Percentiles rank a stretch among this genome's conserved stretches.
phyloP scores from a whole-genome alignment of 2,113 vertebrate genomes.

The Malurus melanocephalus region DNA sequence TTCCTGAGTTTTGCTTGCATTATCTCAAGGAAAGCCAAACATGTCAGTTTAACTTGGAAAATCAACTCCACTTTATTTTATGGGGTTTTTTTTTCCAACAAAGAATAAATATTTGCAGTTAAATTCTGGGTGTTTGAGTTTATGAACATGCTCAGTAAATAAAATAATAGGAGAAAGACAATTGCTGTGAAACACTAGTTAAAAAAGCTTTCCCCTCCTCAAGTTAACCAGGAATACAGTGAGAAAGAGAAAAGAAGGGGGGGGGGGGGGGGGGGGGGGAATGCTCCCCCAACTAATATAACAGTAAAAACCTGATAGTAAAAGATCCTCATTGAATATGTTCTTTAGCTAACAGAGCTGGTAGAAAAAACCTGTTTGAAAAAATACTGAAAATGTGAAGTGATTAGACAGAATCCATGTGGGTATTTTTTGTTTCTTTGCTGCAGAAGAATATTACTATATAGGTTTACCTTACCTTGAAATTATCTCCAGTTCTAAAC shows the following conservation, averaged over 20 bases:
- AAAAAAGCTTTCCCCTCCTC: rapidly evolving
- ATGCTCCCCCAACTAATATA: background rate
- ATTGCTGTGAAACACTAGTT: background rate
- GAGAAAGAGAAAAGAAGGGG: background rate
- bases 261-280: background rate
- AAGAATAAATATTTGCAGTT: background rate
- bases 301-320: background rate
- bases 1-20: background rate
- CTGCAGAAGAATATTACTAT: background rate
- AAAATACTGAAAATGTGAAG: background rate
- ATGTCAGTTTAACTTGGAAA: background rate
- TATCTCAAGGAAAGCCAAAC: background rate
- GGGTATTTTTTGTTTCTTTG: background rate
- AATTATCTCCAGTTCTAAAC: background rate
- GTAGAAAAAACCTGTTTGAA: background rate
- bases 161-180: background rate
- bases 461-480: background rate
- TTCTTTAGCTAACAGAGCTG: background rate
- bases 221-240: background rate
- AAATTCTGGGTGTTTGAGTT: background rate
- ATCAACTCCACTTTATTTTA: background rate
- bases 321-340: background rate
- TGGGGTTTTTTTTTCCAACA: background rate
- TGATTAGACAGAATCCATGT: background rate
- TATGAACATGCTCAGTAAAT: background rate